Evolutionary conservation across 2,113 vertebrate species (phyloP).

Genomic region (Platysteira castanea): DNA sequence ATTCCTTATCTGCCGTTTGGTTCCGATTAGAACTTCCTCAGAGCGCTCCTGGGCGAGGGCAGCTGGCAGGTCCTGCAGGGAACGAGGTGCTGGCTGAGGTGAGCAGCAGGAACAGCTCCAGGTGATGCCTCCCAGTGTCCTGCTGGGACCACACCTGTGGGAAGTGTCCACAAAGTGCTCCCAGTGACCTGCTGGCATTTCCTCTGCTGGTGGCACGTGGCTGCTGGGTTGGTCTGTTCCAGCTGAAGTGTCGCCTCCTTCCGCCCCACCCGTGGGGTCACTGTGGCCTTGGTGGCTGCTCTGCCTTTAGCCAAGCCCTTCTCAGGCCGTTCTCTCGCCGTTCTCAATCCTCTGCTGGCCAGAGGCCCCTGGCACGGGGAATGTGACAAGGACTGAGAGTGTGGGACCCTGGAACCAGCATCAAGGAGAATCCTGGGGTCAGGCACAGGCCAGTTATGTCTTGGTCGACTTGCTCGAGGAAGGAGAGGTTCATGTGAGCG

Average conservation of each 20-base stretch:
- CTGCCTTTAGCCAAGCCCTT: neutral
- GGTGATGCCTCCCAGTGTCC: neutral
- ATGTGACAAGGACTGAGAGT: neutral
- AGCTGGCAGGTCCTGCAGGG: neutral
- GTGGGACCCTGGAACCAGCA: neutral
- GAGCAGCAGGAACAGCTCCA: neutral
- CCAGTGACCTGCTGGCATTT: neutral
- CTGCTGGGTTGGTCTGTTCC: neutral
- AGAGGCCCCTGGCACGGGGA: fast-evolving
- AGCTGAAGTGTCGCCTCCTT: neutral
- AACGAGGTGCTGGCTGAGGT: neutral
- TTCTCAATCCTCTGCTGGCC: neutral
- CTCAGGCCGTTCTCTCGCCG: fast-evolving
- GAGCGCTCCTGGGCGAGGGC: neutral
- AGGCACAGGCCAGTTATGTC: neutral
- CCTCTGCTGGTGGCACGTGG: neutral
- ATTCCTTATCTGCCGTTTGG: neutral
- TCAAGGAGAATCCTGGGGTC: neutral
- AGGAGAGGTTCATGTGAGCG: neutral
- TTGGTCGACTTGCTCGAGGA: neutral
- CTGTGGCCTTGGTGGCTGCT: neutral
- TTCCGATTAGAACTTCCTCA: neutral
- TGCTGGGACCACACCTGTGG: neutral
- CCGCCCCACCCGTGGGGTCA: neutral
- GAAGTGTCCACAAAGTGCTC: neutral